Evolutionary conservation across 2,797 vertebrate species (phyloP).

Genomic region (Nothura maculosa): DNA sequence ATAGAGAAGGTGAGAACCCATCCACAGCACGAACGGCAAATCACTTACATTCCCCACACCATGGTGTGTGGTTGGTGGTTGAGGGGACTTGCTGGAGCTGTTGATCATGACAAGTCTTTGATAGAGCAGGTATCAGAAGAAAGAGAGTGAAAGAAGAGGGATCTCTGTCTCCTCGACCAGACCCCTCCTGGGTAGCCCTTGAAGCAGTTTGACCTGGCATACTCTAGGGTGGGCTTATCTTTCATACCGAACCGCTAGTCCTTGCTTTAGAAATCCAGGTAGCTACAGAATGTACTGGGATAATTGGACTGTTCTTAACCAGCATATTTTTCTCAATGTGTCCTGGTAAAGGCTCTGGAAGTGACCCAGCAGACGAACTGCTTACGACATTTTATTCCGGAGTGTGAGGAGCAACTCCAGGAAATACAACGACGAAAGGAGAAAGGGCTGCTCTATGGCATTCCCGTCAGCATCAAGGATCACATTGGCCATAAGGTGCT

Average conservation of each 20-base stretch:
- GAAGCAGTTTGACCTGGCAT: background rate
- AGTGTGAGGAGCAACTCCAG: slow-evolving; percentile 85
- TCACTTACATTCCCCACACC: background rate
- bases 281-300: background rate
- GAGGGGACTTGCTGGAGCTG: background rate
- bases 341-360: slow-evolving; percentile 81
- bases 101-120: background rate
- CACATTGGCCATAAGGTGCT: slow-evolving; percentile 82
- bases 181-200: background rate
- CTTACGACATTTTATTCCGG: slow-evolving; percentile 82
- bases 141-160: background rate
- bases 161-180: background rate
- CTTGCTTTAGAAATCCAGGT: background rate
- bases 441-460: slow-evolving; percentile 87
- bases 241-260: background rate
- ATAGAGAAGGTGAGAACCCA: slow-evolving; percentile 83
- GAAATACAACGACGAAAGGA: slow-evolving; percentile 33
- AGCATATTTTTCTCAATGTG: background rate
- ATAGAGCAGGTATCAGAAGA: background rate
- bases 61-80: background rate
- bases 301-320: background rate
- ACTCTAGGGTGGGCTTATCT: background rate
- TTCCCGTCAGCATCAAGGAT: slow-evolving; percentile 91
- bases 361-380: slow-evolving; percentile 85
- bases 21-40: background rate